Evolutionary conservation across 2,888 invertebrate species (phyloP), one percentile per base, ranked within the genome.

Genomic region (Onthophagus sagittarius): DNA sequence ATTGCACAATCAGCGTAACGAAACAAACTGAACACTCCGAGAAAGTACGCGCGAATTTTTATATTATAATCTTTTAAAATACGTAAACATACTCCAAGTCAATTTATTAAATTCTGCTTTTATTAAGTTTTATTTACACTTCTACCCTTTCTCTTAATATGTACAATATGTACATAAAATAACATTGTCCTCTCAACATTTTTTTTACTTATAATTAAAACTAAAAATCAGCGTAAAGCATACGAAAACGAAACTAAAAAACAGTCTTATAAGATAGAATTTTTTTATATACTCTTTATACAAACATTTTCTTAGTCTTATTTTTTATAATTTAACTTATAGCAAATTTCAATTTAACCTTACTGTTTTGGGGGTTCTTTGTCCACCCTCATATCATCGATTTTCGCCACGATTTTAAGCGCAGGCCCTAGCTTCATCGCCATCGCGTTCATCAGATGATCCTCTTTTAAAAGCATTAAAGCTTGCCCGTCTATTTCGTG

Each of bases 401-500:
- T 97, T 84, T 94, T 93, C 64, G 96, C 95, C 79, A 97, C 97
- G 74, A 98, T 96, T 86, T 98, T 98, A 72, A 98, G 88, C 0
- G 98, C 98, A 0, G 98, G 98, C 0, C 98, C 98, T 15, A 98
- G 89, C 83, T 98, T 97, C 92, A 98, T 98, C 74, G 93, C 93
- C 89, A 98, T 95, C 5, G 97, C 95, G 77, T 94, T 93, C 87
- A 98, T 97, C 33, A 98, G 88, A 85, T 98, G 98, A 81, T 97
- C 97, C 78, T 96, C 96, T 81, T 96, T 94, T 71, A 98, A 90
- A 72, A 98, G 87, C 86, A 98, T 89, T 75, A 98, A 86, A 0
- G 98, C 98, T 82, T 97, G 97, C 0, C 98, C 98, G 82, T 98
- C 98, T 79, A 98, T 97, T 86, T 98, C 98, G 85, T 98, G 97